These are phyloP conservation scores for Boloria selene DNA, from an alignment of 2,888 invertebrate genomes.

Conservation along the genomic window DNA sequence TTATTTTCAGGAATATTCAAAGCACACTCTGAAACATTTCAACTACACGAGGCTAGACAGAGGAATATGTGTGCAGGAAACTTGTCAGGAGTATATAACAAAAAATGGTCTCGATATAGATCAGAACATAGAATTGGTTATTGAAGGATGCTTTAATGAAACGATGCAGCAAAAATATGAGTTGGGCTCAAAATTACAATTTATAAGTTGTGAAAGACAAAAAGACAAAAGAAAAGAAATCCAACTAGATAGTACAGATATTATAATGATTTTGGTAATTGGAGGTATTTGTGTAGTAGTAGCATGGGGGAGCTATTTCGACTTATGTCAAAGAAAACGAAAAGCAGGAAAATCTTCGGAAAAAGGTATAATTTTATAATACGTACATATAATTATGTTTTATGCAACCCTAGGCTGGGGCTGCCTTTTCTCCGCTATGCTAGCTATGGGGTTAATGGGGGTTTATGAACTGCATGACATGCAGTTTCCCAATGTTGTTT, in stretches of 20 bases:
- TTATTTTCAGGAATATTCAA: constrained; percentile 15
- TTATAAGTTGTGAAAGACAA: neutral
- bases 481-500: too few species aligned
- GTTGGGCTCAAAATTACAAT: neutral
- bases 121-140: neutral
- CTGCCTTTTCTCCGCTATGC: too few species aligned
- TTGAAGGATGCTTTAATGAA: constrained; percentile 12
- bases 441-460: too few species aligned
- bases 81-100: constrained; percentile 5
- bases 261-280: neutral
- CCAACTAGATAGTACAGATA: neutral
- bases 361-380: neutral
- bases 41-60: constrained; percentile 10
- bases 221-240: neutral
- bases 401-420: too few species aligned
- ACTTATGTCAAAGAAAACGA: neutral
- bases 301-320: neutral
- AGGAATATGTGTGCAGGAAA: constrained; percentile 6
- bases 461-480: too few species aligned
- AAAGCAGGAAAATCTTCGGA: neutral
- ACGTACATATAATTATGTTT: too few species aligned
- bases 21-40: constrained; percentile 1
- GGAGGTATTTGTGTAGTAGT: neutral
- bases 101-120: neutral
- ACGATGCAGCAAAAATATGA: neutral